Percentiles rank a stretch among this genome's conserved stretches.
phyloP scores from a whole-genome alignment of 2,888 invertebrate species.

The Pyrochroa serraticornis region DNA sequence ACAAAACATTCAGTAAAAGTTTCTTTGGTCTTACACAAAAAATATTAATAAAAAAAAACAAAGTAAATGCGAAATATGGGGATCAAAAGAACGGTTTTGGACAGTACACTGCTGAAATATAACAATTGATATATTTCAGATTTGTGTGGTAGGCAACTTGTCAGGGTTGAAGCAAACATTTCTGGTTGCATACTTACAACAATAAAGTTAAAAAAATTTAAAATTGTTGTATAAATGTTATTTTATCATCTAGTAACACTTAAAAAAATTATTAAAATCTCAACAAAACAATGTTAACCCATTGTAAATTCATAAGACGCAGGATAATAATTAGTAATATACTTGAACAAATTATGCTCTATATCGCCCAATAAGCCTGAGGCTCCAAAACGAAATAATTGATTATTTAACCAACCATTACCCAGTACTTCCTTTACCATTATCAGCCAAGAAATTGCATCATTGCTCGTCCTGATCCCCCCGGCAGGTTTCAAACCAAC shows the following conservation, averaged over 20 bases:
- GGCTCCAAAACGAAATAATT: constrained; percentile 92
- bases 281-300: constrained; percentile 36
- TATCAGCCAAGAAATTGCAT: constrained; percentile 86
- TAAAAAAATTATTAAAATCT: background rate
- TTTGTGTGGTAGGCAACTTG: no score
- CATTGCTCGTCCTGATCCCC: constrained; percentile 84
- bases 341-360: constrained; percentile 61
- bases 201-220: no score
- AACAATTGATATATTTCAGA: no score
- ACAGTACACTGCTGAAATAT: no score
- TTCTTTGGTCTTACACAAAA: no score
- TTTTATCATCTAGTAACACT: no score
- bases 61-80: no score
- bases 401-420: constrained; percentile 79
- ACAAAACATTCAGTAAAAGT: no score
- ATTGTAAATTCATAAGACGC: constrained; percentile 51
- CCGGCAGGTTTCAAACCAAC: constrained; percentile 98
- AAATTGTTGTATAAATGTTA: no score
- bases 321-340: constrained; percentile 51
- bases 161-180: no score
- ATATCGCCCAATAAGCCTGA: constrained; percentile 87
- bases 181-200: background rate
- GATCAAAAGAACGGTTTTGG: no score
- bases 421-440: constrained; percentile 86
- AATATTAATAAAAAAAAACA: no score